Percentiles rank a stretch among this genome's conserved stretches.
Evolutionary conservation across 2,113 vertebrate species (phyloP).

Genomic region (Trinectes maculatus): DNA sequence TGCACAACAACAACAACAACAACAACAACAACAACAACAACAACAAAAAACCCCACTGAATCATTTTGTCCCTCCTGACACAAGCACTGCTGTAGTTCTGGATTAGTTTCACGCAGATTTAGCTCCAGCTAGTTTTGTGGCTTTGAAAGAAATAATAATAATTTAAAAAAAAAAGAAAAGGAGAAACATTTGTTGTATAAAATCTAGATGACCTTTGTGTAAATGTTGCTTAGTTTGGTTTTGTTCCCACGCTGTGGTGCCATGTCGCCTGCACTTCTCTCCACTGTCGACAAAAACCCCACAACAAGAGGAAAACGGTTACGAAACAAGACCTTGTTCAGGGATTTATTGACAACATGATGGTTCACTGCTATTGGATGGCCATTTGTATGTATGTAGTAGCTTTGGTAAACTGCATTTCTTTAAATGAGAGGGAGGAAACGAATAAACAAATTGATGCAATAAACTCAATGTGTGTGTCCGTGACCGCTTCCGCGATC

Average conservation of each 20-base stretch:
- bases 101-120: conserved; percentile 65
- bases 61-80: conserved; percentile 81
- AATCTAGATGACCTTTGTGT: conserved; percentile 71
- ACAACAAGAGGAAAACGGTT: conserved; percentile 22
- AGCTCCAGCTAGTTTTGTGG: conserved; percentile 76
- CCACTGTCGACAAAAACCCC: conserved; percentile 57
- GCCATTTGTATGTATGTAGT: conserved; percentile 86
- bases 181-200: conserved; percentile 71
- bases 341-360: conserved; percentile 66
- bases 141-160: conserved; percentile 56
- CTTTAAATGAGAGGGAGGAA: conserved; percentile 77
- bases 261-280: conserved; percentile 62
- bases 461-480: conserved; percentile 82
- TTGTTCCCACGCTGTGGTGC: conserved; percentile 65
- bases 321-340: conserved; percentile 54
- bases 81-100: conserved; percentile 71
- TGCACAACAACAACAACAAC: conserved; percentile 83
- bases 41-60: not conserved
- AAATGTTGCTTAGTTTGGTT: conserved; percentile 76
- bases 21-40: not conserved
- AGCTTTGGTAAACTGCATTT: conserved; percentile 83
- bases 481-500: conserved; percentile 6
- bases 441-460: conserved; percentile 89
- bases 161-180: conserved; percentile 7
- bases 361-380: conserved; percentile 75